Base-by-base conservation (phyloP, 1,140 invertebrate species). In the Brachionus rotundiformis region DNA sequence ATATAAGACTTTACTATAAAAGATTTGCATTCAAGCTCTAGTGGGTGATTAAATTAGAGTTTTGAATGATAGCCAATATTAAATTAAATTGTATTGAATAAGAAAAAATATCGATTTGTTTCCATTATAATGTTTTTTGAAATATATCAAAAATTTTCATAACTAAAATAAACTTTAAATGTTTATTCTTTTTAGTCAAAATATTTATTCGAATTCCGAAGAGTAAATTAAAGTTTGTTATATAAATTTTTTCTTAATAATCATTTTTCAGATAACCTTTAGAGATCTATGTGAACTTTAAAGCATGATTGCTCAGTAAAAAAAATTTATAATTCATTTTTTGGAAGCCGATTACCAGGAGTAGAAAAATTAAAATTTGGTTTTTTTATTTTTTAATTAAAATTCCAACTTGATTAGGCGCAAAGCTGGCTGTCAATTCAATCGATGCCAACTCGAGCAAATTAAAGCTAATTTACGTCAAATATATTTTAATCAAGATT, bases 91-190 rank as follows among this genome's bases (percentile, higher is more conserved):
- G n/a, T 54, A 8, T 54, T 54, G 47, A 2, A 25, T 54, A 54
- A 54, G 47, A 25, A 54, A 54, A 19, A 54, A 19, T 54, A 54
- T 54, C 19, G 47, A 54, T 54, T 54, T 54, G 2, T 49, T 23
- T 19, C 23, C 6, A 54, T 8, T 19, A 39, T 10, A 54, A 54
- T 54, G 47, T 54, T 19, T 54, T 54, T 54, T 39, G 13, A 54
- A 19, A 19, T 54, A 54, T 54, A 19, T 16, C 8, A 54, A 54
- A 54, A 39, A 39, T 10, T 39, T 23, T 54, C 47, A n/a, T 23
- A 54, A 16, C 47, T 19, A 54, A 19, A 54, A 54, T 54, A 54
- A 54, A 54, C 47, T 54, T 54, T 54, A 54, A 54, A 54, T 54
- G 47, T 54, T 54, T 54, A 54, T 16, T 10, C 19, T 19, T n/a